A percentile compares a stretch with the other conserved stretches of the same genome.
phyloP scores from a whole-genome alignment of 2,113 vertebrate genomes.

The Clarias batrachus region DNA sequence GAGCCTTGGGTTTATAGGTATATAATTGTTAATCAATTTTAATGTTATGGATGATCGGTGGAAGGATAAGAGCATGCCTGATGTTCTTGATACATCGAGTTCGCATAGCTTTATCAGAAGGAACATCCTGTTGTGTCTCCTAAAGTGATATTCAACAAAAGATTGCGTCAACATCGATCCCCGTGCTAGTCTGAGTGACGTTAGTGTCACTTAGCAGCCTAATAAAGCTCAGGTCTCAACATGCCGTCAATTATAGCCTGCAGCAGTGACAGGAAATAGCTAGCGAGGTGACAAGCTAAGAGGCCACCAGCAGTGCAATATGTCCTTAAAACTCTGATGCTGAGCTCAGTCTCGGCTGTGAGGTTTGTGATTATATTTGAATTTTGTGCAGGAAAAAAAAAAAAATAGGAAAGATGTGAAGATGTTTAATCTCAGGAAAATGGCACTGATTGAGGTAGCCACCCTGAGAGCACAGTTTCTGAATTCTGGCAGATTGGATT shows the following conservation, averaged over 20 bases:
- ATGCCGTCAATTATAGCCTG: constrained; percentile 31
- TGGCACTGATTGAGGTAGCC: background rate
- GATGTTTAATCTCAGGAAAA: background rate
- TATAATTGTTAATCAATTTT: no score
- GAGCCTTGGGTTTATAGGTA: no score
- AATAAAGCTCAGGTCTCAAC: constrained; percentile 30
- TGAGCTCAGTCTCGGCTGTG: background rate
- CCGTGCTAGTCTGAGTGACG: background rate
- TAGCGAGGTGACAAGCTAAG: constrained; percentile 12
- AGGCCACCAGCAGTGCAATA: background rate
- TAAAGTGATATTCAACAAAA: background rate
- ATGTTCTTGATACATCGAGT: background rate
- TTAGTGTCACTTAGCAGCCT: constrained; percentile 37
- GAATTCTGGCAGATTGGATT: background rate
- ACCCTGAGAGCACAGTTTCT: background rate
- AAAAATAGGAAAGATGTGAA: background rate
- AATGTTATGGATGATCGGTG: no score
- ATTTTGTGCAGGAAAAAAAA: no score
- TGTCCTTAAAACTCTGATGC: background rate
- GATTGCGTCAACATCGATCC: background rate
- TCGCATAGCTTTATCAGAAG: background rate
- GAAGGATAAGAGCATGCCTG: background rate
- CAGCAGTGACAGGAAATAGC: constrained; percentile 27
- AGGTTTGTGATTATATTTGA: background rate
- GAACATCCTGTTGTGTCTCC: background rate